These are phyloP conservation scores for Mythimna albipuncta DNA, from an alignment of 2,888 invertebrate genomes.

Conservation along the genomic window DNA sequence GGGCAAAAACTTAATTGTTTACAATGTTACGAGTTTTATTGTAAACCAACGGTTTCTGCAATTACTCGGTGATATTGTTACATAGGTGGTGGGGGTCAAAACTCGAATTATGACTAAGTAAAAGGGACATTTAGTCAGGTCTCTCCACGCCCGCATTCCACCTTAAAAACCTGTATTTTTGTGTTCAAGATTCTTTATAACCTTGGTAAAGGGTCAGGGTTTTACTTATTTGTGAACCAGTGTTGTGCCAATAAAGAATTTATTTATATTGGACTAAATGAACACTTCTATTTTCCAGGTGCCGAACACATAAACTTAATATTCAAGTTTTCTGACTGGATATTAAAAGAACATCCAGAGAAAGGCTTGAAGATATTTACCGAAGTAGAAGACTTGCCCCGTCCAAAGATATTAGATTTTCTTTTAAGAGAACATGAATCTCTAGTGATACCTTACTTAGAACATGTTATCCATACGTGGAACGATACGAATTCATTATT, in stretches of 20 bases:
- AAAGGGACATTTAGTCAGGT: neutral
- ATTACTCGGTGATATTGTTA: too few relatives aligned
- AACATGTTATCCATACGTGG: constrained; percentile 98
- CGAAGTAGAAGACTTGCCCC: constrained; percentile 97
- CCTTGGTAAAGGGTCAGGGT: too few relatives aligned
- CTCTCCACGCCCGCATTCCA: neutral
- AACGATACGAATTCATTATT: constrained; percentile 95
- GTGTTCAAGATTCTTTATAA: too few relatives aligned
- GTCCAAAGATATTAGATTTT: constrained; percentile 97
- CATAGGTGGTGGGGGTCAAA: neutral
- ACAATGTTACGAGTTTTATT: too few relatives aligned
- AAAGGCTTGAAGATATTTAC: constrained; percentile 97
- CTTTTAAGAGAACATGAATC: constrained; percentile 95
- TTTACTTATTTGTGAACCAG: too few relatives aligned
- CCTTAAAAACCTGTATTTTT: too few relatives aligned
- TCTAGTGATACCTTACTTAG: constrained; percentile 97
- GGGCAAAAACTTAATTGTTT: too few relatives aligned
- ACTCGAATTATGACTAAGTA: neutral
- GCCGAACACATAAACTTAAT: constrained; percentile 96
- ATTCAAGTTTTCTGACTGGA: constrained; percentile 98
- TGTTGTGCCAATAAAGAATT: neutral
- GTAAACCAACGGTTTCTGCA: too few relatives aligned
- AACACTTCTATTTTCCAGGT: constrained; percentile 83
- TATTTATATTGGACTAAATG: neutral
- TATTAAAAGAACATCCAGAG: constrained; percentile 95